Percentiles rank a stretch among this genome's conserved stretches.
Evolutionary conservation across 2,113 vertebrate genomes (phyloP).

Genomic region (Hirundichthys speculiger): DNA sequence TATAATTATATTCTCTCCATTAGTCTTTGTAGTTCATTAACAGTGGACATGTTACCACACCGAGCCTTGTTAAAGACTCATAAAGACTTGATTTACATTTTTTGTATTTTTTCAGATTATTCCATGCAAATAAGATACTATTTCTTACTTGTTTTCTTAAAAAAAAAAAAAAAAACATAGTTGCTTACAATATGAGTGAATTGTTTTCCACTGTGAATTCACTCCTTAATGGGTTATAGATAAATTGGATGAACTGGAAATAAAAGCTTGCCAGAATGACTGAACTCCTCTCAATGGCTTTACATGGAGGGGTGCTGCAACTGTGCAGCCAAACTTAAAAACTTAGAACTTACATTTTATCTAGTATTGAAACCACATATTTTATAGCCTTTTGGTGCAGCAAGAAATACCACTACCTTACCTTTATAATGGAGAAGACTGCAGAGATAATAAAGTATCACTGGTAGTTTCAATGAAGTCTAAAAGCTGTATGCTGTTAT

Average conservation of each 20-base stretch:
- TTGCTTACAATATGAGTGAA: not conserved
- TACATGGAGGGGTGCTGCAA: no score
- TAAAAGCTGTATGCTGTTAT: no score
- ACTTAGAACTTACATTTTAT: no score
- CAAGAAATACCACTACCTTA: no score
- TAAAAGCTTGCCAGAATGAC: not conserved
- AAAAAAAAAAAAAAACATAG: no score
- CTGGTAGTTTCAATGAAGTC: no score
- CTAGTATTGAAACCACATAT: not conserved
- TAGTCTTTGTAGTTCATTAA: slow-evolving; percentile 59
- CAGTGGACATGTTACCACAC: slow-evolving; percentile 31
- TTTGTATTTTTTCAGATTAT: not conserved
- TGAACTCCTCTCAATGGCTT: not conserved
- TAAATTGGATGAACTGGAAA: slow-evolving; percentile 11
- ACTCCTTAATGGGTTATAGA: not conserved
- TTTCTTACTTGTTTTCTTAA: not conserved
- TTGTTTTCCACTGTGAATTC: slow-evolving; percentile 19
- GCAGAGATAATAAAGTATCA: no score
- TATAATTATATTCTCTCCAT: slow-evolving; percentile 60
- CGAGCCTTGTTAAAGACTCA: slow-evolving; percentile 17
- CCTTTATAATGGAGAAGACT: no score
- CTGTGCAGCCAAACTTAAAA: not conserved
- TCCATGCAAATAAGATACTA: slow-evolving; percentile 4
- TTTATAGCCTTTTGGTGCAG: not conserved
- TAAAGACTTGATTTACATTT: slow-evolving; percentile 6